phyloP scores from a whole-genome alignment of 2,113 vertebrate genomes.

The Mustela lutreola region DNA sequence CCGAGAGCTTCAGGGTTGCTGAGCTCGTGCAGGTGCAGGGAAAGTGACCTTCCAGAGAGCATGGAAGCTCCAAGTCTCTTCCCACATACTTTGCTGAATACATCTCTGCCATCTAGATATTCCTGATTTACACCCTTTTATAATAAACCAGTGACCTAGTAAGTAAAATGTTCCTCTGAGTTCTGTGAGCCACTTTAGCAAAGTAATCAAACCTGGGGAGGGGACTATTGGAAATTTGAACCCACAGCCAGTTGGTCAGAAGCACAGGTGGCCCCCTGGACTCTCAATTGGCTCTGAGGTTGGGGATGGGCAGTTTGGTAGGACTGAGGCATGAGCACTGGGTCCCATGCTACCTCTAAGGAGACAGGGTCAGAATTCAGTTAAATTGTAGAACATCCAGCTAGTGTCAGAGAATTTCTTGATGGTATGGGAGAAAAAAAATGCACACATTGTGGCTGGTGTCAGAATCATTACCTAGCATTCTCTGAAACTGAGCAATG shows the following conservation, averaged over 20 bases:
- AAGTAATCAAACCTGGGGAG: not conserved
- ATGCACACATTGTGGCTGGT: not conserved
- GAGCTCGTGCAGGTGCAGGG: not conserved
- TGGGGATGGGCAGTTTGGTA: not conserved
- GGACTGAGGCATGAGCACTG: not conserved
- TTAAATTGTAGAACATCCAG: not conserved
- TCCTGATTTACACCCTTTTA: not conserved
- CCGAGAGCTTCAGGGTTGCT: not conserved
- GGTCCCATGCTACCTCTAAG: not conserved
- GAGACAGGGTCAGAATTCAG: not conserved
- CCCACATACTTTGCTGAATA: not conserved
- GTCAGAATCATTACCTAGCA: not conserved
- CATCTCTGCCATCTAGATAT: not conserved
- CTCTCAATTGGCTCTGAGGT: not conserved
- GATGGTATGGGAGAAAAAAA: not conserved
- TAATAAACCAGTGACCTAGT: not conserved
- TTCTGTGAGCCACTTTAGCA: not conserved
- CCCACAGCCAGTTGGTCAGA: not conserved
- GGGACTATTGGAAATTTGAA: not conserved
- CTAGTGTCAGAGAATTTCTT: not conserved
- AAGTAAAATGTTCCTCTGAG: not conserved
- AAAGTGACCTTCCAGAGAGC: not conserved
- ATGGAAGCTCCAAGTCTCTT: not conserved
- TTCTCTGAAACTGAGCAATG: not conserved
- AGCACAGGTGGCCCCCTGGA: not conserved